A percentile compares a stretch with the other conserved stretches of the same genome.
Evolutionary conservation across 2,888 invertebrate genomes (phyloP).

Genomic region (Hydrotaea cyrtoneurina): DNA sequence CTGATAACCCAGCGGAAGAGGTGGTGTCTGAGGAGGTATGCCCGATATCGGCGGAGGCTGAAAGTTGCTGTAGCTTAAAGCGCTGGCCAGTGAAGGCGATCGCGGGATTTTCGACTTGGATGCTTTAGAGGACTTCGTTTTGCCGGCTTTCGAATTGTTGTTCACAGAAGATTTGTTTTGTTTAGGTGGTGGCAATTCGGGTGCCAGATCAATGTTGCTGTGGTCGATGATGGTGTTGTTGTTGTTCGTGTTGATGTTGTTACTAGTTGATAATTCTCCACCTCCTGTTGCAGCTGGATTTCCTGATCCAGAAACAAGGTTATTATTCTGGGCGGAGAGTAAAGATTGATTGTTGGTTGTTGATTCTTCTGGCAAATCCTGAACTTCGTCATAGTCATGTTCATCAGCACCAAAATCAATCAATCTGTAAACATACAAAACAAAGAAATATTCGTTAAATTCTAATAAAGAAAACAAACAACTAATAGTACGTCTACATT

Average conservation of each 20-base stretch:
- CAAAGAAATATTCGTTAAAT: slow-evolving; percentile 4
- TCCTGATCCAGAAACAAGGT: slow-evolving; percentile 27
- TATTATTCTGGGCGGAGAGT: slow-evolving; percentile 49
- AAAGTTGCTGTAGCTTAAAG: slow-evolving; percentile 69
- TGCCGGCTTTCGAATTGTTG: slow-evolving; percentile 67
- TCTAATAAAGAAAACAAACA: too few relatives aligned
- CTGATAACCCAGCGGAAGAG: slow-evolving; percentile 76
- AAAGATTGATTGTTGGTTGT: slow-evolving; percentile 70
- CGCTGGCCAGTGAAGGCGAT: slow-evolving; percentile 77
- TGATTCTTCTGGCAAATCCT: slow-evolving; percentile 76
- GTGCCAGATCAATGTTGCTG: slow-evolving; percentile 69
- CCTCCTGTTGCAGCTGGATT: slow-evolving; percentile 51
- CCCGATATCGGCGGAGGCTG: slow-evolving; percentile 64
- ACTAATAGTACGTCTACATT: too few relatives aligned
- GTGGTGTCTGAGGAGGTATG: slow-evolving; percentile 78
- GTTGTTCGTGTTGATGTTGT: slow-evolving; percentile 39
- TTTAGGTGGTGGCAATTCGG: slow-evolving; percentile 77
- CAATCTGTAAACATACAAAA: slow-evolving; percentile 72
- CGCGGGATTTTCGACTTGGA: slow-evolving; percentile 78
- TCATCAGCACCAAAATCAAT: slow-evolving; percentile 79
- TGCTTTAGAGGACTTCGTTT: slow-evolving; percentile 68
- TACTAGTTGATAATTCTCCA: slow-evolving; percentile 56
- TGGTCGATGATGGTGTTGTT: too few relatives aligned
- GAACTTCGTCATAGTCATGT: slow-evolving; percentile 79
- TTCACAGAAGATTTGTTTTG: slow-evolving; percentile 75